Evolutionary conservation across 1,140 invertebrate species (phyloP).

Genomic region (Leptonema lineaticorne): DNA sequence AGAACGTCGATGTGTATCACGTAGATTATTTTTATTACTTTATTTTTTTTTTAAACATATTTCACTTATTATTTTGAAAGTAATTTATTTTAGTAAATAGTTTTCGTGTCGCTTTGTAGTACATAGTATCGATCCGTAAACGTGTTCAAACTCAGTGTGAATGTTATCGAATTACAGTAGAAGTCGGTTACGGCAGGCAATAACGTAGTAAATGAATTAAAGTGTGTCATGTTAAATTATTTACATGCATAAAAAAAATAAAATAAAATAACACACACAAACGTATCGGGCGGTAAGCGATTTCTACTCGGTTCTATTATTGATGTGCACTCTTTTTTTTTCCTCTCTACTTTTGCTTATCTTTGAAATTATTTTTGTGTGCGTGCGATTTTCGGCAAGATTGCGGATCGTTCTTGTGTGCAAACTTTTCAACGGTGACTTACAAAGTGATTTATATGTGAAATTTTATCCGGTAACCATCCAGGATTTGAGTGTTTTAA

Average conservation of each 20-base stretch:
- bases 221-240: not conserved
- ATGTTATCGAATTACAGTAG: conserved; percentile 10
- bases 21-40: not conserved
- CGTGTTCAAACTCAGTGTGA: not conserved
- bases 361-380: too few species aligned
- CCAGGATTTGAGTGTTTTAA: too few species aligned
- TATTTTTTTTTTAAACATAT: not conserved
- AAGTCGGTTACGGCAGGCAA: conserved; percentile 3
- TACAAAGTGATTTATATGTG: too few species aligned
- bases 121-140: conserved; percentile 1
- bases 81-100: not conserved
- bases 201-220: not conserved
- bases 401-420: not conserved
- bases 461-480: too few species aligned
- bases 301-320: conserved; percentile 2
- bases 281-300: not conserved
- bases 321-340: not conserved
- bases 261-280: not conserved
- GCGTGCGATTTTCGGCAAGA: too few species aligned
- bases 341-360: too few species aligned
- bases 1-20: too few species aligned
- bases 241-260: too few species aligned
- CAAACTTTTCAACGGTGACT: not conserved
- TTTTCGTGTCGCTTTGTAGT: conserved; percentile 1
- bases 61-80: not conserved